phyloP scores from a whole-genome alignment of 1,140 invertebrate genomes.

The Doryteuthis pealeii region DNA sequence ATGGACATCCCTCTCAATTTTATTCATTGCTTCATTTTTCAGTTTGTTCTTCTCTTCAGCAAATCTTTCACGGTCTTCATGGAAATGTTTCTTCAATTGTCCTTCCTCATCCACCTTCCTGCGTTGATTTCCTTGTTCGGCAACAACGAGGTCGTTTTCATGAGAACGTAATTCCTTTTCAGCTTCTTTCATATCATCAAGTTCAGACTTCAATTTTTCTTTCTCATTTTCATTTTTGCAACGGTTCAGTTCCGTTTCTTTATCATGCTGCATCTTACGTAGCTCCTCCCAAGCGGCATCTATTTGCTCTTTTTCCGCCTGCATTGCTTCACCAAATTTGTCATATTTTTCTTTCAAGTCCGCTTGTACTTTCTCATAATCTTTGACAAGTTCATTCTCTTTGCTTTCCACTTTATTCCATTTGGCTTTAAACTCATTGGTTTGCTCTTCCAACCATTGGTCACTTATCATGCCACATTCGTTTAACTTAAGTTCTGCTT shows the following conservation, averaged over 20 bases:
- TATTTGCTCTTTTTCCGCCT: constrained; percentile 36
- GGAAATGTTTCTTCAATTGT: constrained; percentile 20
- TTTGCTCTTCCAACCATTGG: neutral
- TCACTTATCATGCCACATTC: neutral
- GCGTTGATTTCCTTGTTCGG: constrained; percentile 20
- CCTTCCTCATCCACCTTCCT: constrained; percentile 6
- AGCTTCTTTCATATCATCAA: constrained; percentile 39
- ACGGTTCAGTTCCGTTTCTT: constrained; percentile 23
- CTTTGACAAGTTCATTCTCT: constrained; percentile 24
- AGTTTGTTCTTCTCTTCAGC: constrained; percentile 22
- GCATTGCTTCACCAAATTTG: constrained; percentile 33
- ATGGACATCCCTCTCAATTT: neutral
- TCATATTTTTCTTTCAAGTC: constrained; percentile 39
- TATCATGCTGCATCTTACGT: constrained; percentile 36
- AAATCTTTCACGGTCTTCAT: constrained; percentile 16
- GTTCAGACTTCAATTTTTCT: constrained; percentile 32
- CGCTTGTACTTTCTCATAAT: constrained; percentile 26
- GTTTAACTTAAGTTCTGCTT: neutral
- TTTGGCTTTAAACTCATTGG: constrained; percentile 27
- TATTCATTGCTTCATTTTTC: neutral
- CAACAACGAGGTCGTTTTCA: constrained; percentile 18
- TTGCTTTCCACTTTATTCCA: constrained; percentile 27
- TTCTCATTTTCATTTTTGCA: constrained; percentile 32
- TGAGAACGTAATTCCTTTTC: constrained; percentile 7
- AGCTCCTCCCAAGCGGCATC: constrained; percentile 52